A percentile compares a stretch with the other conserved stretches of the same genome.
phyloP scores from a whole-genome alignment of 1,140 invertebrate species.

The Rhysida immarginata region DNA sequence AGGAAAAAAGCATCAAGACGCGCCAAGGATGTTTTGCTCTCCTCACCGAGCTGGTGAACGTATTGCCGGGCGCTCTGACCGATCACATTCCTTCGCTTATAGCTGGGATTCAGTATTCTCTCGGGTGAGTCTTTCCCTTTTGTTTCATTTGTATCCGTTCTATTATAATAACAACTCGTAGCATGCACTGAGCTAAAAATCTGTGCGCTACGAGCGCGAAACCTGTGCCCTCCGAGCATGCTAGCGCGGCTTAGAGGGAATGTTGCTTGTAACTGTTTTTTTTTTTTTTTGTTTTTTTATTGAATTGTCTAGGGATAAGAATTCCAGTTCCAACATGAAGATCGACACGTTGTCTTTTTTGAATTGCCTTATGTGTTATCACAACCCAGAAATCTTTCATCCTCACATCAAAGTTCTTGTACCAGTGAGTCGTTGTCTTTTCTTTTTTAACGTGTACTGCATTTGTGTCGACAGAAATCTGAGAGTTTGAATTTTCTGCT shows the following conservation, averaged over 20 bases:
- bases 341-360: conserved; percentile 92
- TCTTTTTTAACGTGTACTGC: too few species aligned
- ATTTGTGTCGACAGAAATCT: too few species aligned
- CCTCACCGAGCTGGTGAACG: conserved; percentile 74
- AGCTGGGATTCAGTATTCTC: conserved; percentile 76
- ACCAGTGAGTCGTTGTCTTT: conserved; percentile 34
- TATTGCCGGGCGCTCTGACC: conserved; percentile 71
- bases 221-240: too few species aligned
- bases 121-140: too few species aligned
- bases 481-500: too few species aligned
- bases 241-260: too few species aligned
- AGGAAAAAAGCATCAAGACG: conserved; percentile 85
- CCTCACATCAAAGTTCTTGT: conserved; percentile 66
- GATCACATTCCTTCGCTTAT: conserved; percentile 71
- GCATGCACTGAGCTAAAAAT: too few species aligned
- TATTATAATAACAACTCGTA: too few species aligned
- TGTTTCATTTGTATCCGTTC: too few species aligned
- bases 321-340: conserved; percentile 94
- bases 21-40: conserved; percentile 81
- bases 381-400: conserved; percentile 61
- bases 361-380: conserved; percentile 67
- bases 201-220: too few species aligned
- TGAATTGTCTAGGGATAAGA: conserved; percentile 84
- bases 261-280: neutral
- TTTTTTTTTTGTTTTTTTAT: conserved; percentile 9